Evolutionary conservation across 2,113 vertebrate species (phyloP), one percentile per base, ranked within the genome.

Genomic region (Notiomystis cincta): DNA sequence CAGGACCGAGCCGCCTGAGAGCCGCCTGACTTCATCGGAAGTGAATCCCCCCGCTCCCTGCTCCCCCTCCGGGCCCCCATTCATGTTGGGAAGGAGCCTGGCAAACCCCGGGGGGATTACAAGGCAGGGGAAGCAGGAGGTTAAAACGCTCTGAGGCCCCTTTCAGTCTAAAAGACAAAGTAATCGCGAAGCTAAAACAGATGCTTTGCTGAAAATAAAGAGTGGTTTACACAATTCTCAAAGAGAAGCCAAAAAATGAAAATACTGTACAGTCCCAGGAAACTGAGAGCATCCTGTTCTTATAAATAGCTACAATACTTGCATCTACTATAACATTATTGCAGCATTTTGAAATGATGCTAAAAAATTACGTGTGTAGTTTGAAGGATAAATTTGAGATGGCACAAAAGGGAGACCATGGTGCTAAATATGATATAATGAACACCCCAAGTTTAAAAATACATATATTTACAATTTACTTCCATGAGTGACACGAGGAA

Each of bases 151-250:
- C 73, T 71, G 85, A 92, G 93, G 86, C 86, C 93, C 85, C 85
- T 90, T 94, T 93, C 76, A 95, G 86, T 60, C 66, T 91, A n/a
- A 87, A 78, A 58, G 77, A 95, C 94, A 94, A 95, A 93, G 83
- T 92, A 93, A 93, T 95, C 2, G 0, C 7, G 92, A 93, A 92
- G 80, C 86, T 95, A 87, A 94, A 97, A 82, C 86, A 86, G 90
- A 94, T 80, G 93, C 67, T 96, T 92, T 89, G 80, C 91, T 89
- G 91, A 91, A 95, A 90, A 93, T 87, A 94, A 96, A 90, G 92
- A 92, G 82, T 14, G 42, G 89, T 86, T 93, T 88, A 72, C 95
- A 88, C 8, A 23, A 90, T 42, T 89, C 86, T 81, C 89, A 78
- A 50, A 95, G 72, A 78, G 71, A 83, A 89, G 90, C 79, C 71